Conservation (phyloP, 2,797 vertebrate species). For the Pipistrellus pygmaeus region DNA sequence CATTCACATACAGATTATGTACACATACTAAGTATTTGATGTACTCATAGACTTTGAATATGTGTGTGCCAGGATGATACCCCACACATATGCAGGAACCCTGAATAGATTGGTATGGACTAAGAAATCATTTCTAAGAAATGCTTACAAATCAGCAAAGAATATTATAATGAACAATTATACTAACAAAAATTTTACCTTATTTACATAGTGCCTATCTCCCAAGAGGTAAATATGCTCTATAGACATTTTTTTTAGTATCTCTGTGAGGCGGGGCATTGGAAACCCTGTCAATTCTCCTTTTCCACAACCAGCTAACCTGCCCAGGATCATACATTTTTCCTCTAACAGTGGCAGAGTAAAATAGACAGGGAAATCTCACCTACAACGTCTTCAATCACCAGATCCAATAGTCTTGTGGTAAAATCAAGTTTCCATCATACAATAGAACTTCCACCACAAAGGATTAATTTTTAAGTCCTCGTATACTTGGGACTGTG, state of each 20-base stretch:
- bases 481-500: slow-evolving; percentile 66
- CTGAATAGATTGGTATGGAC: slow-evolving; percentile 81
- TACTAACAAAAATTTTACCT: slow-evolving; percentile 67
- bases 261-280: slow-evolving; percentile 43
- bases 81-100: slow-evolving; percentile 81
- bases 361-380: background rate
- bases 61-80: slow-evolving; percentile 84
- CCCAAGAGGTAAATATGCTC: slow-evolving; percentile 83
- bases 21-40: slow-evolving; percentile 84
- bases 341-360: background rate
- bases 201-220: slow-evolving; percentile 84
- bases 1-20: slow-evolving; percentile 87
- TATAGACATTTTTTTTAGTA: slow-evolving; percentile 64
- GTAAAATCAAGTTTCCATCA: slow-evolving; percentile 76
- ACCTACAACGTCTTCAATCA: background rate
- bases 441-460: slow-evolving; percentile 71
- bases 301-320: slow-evolving; percentile 48
- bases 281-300: slow-evolving; percentile 38
- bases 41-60: slow-evolving; percentile 85
- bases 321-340: background rate
- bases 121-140: slow-evolving; percentile 82
- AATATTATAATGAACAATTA: slow-evolving; percentile 60
- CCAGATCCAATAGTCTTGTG: slow-evolving; percentile 13
- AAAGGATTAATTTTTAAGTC: slow-evolving; percentile 75
- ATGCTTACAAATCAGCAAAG: slow-evolving; percentile 84